phyloP scores from a whole-genome alignment of 2,797 vertebrate genomes.

The Okamejei kenojei region DNA sequence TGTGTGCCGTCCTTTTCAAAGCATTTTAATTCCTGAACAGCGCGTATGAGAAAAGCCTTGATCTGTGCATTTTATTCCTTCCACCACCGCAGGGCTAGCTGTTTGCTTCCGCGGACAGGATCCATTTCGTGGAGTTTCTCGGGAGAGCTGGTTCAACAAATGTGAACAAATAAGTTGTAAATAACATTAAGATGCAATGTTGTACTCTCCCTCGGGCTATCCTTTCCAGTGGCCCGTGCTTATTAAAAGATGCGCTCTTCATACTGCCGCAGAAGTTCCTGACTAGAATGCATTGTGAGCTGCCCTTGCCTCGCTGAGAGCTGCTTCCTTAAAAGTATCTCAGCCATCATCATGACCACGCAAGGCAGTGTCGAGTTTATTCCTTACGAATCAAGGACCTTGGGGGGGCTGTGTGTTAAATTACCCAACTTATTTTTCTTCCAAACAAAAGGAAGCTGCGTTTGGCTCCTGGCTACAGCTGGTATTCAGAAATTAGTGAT shows the following conservation, averaged over 20 bases:
- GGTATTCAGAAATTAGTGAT: neutral
- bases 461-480: neutral
- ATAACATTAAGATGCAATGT: conserved; percentile 46
- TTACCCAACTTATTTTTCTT: neutral
- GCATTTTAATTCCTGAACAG: conserved; percentile 44
- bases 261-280: conserved; percentile 1
- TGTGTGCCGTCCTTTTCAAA: neutral
- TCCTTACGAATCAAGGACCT: neutral
- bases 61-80: conserved; percentile 45
- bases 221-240: conserved; percentile 41
- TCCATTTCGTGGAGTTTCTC: conserved; percentile 40
- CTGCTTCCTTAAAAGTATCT: conserved; percentile 39
- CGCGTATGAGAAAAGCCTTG: conserved; percentile 47
- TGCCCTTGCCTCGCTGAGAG: conserved; percentile 39
- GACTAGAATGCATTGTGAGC: conserved; percentile 20
- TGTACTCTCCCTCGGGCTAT: conserved; percentile 42
- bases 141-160: conserved; percentile 42
- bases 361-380: neutral
- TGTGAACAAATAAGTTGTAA: conserved; percentile 48
- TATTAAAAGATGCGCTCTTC: conserved; percentile 38
- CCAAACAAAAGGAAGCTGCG: neutral
- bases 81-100: conserved; percentile 44
- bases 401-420: neutral
- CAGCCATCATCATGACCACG: neutral
- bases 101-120: conserved; percentile 55